Percentiles rank a stretch among this genome's conserved stretches.
Conservation (phyloP, 35 echinoderm and acorn worm species). For the Lytechinus pictus region DNA sequence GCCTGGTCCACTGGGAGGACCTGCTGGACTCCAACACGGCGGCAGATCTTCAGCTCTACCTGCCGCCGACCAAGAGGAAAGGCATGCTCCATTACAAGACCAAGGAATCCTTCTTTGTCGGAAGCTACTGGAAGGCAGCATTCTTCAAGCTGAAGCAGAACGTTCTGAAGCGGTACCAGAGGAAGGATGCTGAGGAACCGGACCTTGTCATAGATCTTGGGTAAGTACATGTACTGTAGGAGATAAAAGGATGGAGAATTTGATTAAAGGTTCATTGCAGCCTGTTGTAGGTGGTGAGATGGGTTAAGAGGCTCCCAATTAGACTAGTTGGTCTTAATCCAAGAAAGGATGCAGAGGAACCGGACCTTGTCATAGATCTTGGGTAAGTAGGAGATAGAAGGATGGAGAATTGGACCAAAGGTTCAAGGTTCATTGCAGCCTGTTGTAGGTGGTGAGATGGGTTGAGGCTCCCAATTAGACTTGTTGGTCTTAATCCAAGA, state of each 20-base stretch:
- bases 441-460: too few relatives aligned
- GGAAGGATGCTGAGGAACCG: conserved; percentile 51
- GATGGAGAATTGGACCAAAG: background rate
- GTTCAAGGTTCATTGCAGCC: too few relatives aligned
- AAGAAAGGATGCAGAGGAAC: conserved; percentile 48
- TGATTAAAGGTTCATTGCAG: too few relatives aligned
- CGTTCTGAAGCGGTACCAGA: conserved; percentile 52
- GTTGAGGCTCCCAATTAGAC: too few relatives aligned
- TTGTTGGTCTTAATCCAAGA: background rate
- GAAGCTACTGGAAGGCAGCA: conserved; percentile 67
- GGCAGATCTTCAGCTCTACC: conserved; percentile 65
- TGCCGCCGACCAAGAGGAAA: conserved; percentile 56
- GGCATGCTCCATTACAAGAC: conserved; percentile 67
- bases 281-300: too few relatives aligned
- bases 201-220: conserved; percentile 63
- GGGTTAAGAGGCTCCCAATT: too few relatives aligned
- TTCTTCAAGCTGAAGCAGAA: conserved; percentile 67
- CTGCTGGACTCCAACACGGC: conserved; percentile 52
- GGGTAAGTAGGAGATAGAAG: conserved; percentile 43
- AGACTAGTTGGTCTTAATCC: background rate
- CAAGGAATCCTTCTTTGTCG: conserved; percentile 49
- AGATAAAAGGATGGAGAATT: background rate
- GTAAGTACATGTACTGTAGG: too few relatives aligned
- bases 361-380: conserved; percentile 62
- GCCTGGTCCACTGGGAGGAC: conserved; percentile 82